Base-by-base conservation (phyloP, 1,140 invertebrate species). In the Pseudoatta argentina region DNA sequence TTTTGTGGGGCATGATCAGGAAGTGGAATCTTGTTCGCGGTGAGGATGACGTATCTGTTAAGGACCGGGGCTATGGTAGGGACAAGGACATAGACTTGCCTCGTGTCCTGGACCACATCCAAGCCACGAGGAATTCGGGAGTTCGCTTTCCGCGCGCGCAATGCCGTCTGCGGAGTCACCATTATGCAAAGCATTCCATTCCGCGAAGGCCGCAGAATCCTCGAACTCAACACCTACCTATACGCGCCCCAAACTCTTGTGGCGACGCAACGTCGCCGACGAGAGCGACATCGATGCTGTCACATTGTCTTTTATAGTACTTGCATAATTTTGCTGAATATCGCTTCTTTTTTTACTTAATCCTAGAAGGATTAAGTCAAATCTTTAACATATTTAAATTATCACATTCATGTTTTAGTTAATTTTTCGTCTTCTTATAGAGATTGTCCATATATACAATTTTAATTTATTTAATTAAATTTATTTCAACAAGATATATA, bases 101-200 rank as follows among this genome's bases (percentile, higher is more conserved):
- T 61, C 48, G 53, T 71, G 44, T 73, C 82, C 89, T 93, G 93
- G 92, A 93, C 91, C 75, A 72, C 86, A 88, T 93, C 92, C 93
- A 93, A 93, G 91, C 91, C 91, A 51, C 91, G 61, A 89, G 92
- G 82, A 93, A 94, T 93, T 93, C 87, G 86, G 92, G 88, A 93
- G 89, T 90, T 88, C 89, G 91, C 88, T 87, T 87, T 81, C 69
- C 21, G 39, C 44, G 55, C 86, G 75, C 88, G 91, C 88, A 92
- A 92, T 92, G 89, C 91, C 88, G 89, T 91, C 88, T 91, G 91
- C 71, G 87, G 89, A 91, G 91, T 93, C 91, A 89, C 91, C 57
- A 94, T 94, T 93, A 94, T 94, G 93, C 92, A 93, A 93, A 93
- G 93, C 93, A 93, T 94, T 94, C 90, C 92, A 89, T 93, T 93